Evolutionary conservation across 2,888 invertebrate species (phyloP).

Genomic region (Acrobasis repandana): DNA sequence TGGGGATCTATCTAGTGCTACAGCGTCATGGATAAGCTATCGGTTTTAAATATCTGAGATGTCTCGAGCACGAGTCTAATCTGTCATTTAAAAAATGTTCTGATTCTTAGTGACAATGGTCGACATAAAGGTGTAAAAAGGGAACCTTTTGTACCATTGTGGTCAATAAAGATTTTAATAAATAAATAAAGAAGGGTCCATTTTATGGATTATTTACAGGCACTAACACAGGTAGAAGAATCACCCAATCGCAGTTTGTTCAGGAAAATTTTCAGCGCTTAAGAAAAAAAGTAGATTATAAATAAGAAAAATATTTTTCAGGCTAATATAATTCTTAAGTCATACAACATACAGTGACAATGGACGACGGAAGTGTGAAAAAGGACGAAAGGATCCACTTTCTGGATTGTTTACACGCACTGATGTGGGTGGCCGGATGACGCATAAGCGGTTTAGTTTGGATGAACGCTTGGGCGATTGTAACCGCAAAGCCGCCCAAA

Average conservation of each 20-base stretch:
- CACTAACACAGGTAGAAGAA: constrained; percentile 33
- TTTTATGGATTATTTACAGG: constrained; percentile 45
- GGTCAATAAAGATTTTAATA: no score
- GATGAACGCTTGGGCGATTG: constrained; percentile 35
- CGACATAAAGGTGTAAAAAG: constrained; percentile 33
- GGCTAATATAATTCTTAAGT: no score
- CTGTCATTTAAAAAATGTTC: no score
- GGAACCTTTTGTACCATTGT: no score
- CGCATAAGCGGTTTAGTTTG: constrained; percentile 44
- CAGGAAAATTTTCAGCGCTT: constrained; percentile 18
- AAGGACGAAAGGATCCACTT: constrained; percentile 37
- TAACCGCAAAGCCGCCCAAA: constrained; percentile 35
- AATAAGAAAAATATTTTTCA: no score
- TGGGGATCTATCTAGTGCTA: no score
- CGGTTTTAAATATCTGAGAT: no score
- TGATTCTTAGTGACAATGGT: no score
- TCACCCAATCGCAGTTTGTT: constrained; percentile 44
- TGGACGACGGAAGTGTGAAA: constrained; percentile 38
- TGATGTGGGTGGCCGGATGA: constrained; percentile 36
- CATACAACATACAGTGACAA: constrained; percentile 24
- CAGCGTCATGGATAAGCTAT: no score
- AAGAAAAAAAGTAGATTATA: no score
- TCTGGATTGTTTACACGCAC: constrained; percentile 43
- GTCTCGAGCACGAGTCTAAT: no score
- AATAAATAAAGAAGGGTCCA: constrained; percentile 37